phyloP scores from a whole-genome alignment of 2,797 vertebrate genomes.

The Xyrichtys novacula region DNA sequence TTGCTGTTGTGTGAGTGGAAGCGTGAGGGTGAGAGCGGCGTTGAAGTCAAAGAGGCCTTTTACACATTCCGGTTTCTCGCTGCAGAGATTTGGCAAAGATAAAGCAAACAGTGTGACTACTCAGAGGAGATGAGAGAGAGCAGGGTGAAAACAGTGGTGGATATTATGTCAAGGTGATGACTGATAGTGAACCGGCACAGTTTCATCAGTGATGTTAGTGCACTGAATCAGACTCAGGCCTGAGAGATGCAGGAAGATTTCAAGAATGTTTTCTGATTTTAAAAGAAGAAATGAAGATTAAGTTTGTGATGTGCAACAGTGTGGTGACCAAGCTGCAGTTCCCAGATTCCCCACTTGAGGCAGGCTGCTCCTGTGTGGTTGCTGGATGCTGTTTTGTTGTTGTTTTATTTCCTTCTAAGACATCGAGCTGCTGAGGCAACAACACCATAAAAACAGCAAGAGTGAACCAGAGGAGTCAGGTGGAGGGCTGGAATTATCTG shows the following conservation, averaged over 20 bases:
- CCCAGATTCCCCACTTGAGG: too few relatives aligned
- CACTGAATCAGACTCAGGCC: too few relatives aligned
- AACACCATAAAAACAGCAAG: neutral
- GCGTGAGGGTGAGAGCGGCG: conserved; percentile 41
- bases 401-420: neutral
- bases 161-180: conserved; percentile 55
- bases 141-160: conserved; percentile 50
- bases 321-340: too few relatives aligned
- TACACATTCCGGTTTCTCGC: conserved; percentile 46
- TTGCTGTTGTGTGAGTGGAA: conserved; percentile 37
- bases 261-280: too few relatives aligned
- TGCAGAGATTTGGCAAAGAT: conserved; percentile 61
- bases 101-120: conserved; percentile 65
- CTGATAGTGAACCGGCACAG: conserved; percentile 36
- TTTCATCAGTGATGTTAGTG: neutral
- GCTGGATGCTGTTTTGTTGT: neutral
- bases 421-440: neutral
- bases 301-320: too few relatives aligned
- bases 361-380: too few relatives aligned
- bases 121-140: conserved; percentile 42
- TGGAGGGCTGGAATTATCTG: neutral
- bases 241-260: too few relatives aligned
- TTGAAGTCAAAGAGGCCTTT: conserved; percentile 44
- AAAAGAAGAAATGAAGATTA: too few relatives aligned
- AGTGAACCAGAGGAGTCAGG: neutral